These are phyloP conservation scores for Caretta caretta DNA, from an alignment of 2,113 vertebrate species.

Conservation along the genomic window DNA sequence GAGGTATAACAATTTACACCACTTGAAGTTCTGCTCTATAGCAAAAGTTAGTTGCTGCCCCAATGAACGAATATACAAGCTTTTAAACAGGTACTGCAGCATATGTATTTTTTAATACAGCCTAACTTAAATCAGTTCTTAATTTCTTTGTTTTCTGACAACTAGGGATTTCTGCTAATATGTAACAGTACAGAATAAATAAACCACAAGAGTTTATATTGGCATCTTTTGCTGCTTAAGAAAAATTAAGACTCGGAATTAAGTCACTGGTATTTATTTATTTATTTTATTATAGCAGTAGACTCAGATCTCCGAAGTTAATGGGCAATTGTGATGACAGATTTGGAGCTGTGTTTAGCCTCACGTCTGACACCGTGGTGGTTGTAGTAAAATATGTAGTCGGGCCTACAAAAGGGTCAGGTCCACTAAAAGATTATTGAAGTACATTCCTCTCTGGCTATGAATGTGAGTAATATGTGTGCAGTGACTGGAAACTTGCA, in stretches of 20 bases:
- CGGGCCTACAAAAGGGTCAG: neutral
- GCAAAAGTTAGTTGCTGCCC: neutral
- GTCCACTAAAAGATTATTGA: conserved; percentile 18
- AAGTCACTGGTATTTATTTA: neutral
- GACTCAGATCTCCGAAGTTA: conserved; percentile 50
- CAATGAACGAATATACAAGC: neutral
- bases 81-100: neutral
- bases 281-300: conserved; percentile 30
- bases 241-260: neutral
- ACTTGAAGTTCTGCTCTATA: neutral
- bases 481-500: neutral
- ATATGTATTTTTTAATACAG: neutral
- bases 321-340: neutral
- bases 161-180: neutral
- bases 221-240: neutral
- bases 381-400: conserved; percentile 36
- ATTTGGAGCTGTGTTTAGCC: neutral
- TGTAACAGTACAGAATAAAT: neutral
- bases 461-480: neutral
- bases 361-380: neutral
- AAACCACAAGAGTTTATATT: neutral
- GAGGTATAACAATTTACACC: neutral
- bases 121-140: neutral
- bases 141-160: neutral
- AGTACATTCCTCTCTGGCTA: neutral